Base-by-base conservation (phyloP, 2,888 invertebrate species). In the Nasonia oneida region DNA sequence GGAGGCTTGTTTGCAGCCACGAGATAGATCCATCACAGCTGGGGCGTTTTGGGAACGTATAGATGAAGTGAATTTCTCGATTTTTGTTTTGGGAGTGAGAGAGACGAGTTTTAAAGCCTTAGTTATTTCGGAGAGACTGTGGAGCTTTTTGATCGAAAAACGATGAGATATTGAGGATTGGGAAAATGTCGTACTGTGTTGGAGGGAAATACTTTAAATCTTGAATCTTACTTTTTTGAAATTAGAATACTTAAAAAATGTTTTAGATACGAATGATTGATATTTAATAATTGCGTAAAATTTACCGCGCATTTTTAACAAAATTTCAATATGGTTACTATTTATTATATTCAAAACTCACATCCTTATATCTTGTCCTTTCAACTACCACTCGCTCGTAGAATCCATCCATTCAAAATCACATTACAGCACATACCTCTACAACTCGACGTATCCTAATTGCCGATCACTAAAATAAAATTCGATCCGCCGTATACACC, bases 1-100 rank as follows among this genome's bases (percentile, higher is more conserved):
- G 71, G 67, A 29, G 10, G 84, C 81, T 71, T 81, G 73, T 84
- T n/a, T 23, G 61, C 3, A 18, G 18, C 3, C 37, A 37, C 33
- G 47, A 0, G 3, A 53, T 15, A 15, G 57, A 76, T 82, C 37
- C 50, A 64, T 67, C 67, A 33, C 67, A 67, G 10, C 67, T 67
- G 29, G 1, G 33, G 14, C 67, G 67, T 33, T 47, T 47, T 67
- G 33, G 15, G 12, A 29, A 67, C 5, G 23, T 29, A 29, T 29
- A 29, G 3, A 10, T 0, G 15, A 23, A 61, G 57, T n/a, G 57
- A 8, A 61, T 61, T 61, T 61, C 12, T 42, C 42, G 42, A 42
- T 42, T 42, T 42, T 42, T 42, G 2, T 57, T n/a, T 18, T 18
- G 2, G 57, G 4, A 6, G 6, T 15, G 15, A 2, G 15, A 14